These are phyloP conservation scores for Cremastinae sp. DNA, from an alignment of 2,888 invertebrate species.

Conservation along the genomic window DNA sequence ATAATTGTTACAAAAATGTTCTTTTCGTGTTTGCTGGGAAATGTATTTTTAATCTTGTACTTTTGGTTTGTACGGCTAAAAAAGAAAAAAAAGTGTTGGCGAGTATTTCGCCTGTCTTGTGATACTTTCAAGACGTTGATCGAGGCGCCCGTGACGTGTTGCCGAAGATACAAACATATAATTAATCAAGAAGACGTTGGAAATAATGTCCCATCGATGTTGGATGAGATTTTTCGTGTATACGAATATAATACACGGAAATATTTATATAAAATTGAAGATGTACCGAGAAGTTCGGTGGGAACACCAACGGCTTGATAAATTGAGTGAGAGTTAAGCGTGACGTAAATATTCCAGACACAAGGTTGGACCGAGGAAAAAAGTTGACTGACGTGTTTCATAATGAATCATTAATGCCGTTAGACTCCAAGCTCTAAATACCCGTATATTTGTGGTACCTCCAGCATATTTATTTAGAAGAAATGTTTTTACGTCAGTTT, in stretches of 20 bases:
- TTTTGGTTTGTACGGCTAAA: too few species aligned
- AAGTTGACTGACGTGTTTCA: slow-evolving; percentile 44
- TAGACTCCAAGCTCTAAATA: slow-evolving; percentile 13
- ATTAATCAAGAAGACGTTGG: slow-evolving; percentile 53
- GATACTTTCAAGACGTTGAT: slow-evolving; percentile 33
- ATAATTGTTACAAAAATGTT: too few species aligned
- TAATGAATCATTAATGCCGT: slow-evolving; percentile 49
- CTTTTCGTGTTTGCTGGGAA: too few species aligned
- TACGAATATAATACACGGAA: slow-evolving; percentile 28
- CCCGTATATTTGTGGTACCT: slow-evolving; percentile 1
- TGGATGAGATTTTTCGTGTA: slow-evolving; percentile 26
- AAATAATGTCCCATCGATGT: slow-evolving; percentile 27
- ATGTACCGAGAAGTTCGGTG: slow-evolving; percentile 20
- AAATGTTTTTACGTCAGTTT: neutral
- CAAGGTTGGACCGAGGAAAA: slow-evolving; percentile 38
- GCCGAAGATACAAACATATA: slow-evolving; percentile 30
- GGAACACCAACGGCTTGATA: slow-evolving; percentile 42
- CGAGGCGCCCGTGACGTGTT: slow-evolving; percentile 19
- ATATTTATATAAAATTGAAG: slow-evolving; percentile 14
- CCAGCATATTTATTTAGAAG: neutral
- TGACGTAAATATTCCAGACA: slow-evolving; percentile 31
- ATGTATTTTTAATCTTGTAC: too few species aligned
- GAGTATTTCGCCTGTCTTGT: neutral
- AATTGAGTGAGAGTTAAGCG: slow-evolving; percentile 48
- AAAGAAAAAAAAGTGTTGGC: too few species aligned